Evolutionary conservation across 2,797 vertebrate genomes (phyloP).

Genomic region (Sciurus carolinensis): DNA sequence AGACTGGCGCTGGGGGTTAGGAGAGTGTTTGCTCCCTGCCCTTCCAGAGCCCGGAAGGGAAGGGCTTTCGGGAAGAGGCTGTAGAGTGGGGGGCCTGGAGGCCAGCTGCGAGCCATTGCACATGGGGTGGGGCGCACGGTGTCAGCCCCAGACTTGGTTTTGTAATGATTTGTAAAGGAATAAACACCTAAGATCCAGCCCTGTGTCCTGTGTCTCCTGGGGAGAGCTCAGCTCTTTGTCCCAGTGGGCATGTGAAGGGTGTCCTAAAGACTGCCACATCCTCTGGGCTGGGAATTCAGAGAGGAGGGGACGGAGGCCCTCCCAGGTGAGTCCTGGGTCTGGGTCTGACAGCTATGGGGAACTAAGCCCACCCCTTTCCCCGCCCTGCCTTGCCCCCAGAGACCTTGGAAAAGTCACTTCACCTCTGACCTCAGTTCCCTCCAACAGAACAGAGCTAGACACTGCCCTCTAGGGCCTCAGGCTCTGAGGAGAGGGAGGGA

Average conservation of each 20-base stretch:
- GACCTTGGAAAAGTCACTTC: background rate
- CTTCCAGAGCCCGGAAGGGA: conserved; percentile 7
- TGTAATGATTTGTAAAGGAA: conserved; percentile 87
- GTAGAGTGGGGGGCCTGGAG: background rate
- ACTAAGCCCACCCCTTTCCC: background rate
- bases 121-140: background rate
- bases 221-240: background rate
- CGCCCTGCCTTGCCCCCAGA: background rate
- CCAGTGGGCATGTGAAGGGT: background rate
- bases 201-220: conserved; percentile 8
- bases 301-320: background rate
- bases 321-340: background rate
- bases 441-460: background rate
- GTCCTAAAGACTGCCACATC: background rate
- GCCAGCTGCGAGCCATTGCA: conserved; percentile 58
- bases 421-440: background rate
- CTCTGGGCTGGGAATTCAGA: background rate
- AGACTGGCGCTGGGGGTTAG: background rate
- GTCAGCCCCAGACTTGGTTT: conserved; percentile 73
- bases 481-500: background rate
- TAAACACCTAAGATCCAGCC: conserved; percentile 76
- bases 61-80: conserved; percentile 51
- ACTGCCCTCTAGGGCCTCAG: background rate
- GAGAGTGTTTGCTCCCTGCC: background rate
- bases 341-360: background rate